Percentiles rank a stretch among this genome's conserved stretches.
Evolutionary conservation across 2,113 vertebrate genomes (phyloP).

Genomic region (Percina caprodes): DNA sequence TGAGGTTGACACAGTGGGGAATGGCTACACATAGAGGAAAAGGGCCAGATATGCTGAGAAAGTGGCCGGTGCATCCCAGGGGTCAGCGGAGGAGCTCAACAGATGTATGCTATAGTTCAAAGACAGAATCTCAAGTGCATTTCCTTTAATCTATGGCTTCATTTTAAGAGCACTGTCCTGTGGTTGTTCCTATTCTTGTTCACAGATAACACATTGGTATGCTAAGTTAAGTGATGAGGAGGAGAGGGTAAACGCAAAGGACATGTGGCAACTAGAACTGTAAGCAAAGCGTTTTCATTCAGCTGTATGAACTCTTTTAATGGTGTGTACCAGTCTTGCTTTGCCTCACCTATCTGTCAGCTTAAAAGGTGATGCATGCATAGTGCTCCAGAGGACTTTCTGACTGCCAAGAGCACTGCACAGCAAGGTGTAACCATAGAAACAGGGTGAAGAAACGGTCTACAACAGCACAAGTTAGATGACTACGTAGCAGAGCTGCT

Average conservation of each 20-base stretch:
- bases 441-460: constrained; percentile 51
- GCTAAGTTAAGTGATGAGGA: constrained; percentile 49
- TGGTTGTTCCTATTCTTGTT: constrained; percentile 5
- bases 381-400: neutral
- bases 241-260: constrained; percentile 20
- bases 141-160: constrained; percentile 3
- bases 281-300: constrained; percentile 24
- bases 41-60: constrained; percentile 61
- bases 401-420: constrained; percentile 1
- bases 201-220: constrained; percentile 19
- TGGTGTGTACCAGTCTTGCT: constrained; percentile 7
- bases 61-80: constrained; percentile 36
- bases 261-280: constrained; percentile 31
- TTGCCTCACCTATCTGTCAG: constrained; percentile 32
- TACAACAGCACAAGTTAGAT: constrained; percentile 4
- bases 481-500: neutral
- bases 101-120: constrained; percentile 57
- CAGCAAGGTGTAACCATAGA: constrained; percentile 61
- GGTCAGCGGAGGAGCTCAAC: constrained; percentile 58
- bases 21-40: constrained; percentile 45
- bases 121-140: constrained; percentile 1
- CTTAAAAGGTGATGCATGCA: constrained; percentile 23
- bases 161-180: constrained; percentile 1
- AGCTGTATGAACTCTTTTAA: constrained; percentile 19
- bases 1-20: constrained; percentile 59